Conservation (phyloP, 2,113 vertebrate species). For the Gyps fulvus region DNA sequence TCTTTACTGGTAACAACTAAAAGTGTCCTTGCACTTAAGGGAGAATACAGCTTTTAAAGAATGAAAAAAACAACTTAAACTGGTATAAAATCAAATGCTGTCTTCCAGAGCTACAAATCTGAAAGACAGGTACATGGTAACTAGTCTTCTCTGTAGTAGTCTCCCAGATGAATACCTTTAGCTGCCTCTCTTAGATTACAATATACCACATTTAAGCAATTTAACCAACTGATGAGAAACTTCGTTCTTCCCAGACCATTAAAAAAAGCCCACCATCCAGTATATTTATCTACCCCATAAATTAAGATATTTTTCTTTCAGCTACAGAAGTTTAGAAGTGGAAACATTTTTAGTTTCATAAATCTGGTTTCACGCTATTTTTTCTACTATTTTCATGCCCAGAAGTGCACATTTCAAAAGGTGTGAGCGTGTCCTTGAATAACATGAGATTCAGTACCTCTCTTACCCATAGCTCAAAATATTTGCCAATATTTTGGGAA, state of each 20-base stretch:
- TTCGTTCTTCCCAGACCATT: neutral
- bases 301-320: neutral
- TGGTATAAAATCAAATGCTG: neutral
- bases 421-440: neutral
- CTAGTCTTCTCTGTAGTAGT: neutral
- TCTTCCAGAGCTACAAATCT: neutral
- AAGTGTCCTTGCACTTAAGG: neutral
- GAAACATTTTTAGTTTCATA: neutral
- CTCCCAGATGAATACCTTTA: neutral
- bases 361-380: neutral
- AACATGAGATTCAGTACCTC: neutral
- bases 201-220: neutral
- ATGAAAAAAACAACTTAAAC: neutral
- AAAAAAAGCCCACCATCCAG: neutral
- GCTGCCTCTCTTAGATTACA: neutral
- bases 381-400: neutral
- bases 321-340: neutral
- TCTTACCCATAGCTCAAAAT: neutral
- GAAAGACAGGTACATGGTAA: neutral
- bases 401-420: neutral
- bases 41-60: neutral
- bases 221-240: neutral
- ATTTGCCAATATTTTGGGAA: neutral
- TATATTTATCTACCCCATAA: neutral
- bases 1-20: neutral